phyloP scores from a whole-genome alignment of 2,797 vertebrate genomes.

The Momotus momota region DNA sequence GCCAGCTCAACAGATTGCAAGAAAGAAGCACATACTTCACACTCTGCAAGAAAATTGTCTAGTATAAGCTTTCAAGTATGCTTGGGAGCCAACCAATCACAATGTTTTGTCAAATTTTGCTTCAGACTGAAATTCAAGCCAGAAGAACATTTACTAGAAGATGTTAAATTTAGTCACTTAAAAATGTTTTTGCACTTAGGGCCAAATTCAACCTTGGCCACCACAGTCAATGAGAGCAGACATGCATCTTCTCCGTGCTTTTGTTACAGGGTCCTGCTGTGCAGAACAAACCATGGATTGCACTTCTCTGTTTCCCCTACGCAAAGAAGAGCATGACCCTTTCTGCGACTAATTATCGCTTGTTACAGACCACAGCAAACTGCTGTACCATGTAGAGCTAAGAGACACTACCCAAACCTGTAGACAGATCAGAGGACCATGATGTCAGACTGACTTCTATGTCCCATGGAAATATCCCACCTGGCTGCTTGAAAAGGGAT shows the following conservation, averaged over 20 bases:
- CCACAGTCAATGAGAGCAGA: conserved; percentile 4
- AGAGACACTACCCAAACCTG: not conserved
- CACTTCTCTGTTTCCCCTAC: not conserved
- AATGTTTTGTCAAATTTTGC: conserved; percentile 60
- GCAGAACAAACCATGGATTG: not conserved
- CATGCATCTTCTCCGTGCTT: not conserved
- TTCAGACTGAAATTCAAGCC: conserved; percentile 58
- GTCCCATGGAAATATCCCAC: not conserved
- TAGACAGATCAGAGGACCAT: not conserved
- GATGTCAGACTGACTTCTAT: not conserved
- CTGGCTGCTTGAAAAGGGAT: not conserved
- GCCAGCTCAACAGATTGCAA: conserved; percentile 59
- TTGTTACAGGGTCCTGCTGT: conserved; percentile 2
- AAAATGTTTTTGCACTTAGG: conserved; percentile 55
- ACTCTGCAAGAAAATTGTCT: conserved; percentile 53
- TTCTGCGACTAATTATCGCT: conserved; percentile 50
- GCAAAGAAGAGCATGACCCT: conserved; percentile 14
- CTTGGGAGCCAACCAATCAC: conserved; percentile 68
- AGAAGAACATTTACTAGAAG: conserved; percentile 68
- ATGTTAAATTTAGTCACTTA: conserved; percentile 67
- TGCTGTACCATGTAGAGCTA: not conserved
- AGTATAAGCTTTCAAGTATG: conserved; percentile 51
- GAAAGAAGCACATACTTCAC: conserved; percentile 58
- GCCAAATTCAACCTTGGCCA: conserved; percentile 36
- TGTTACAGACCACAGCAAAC: not conserved